Evolutionary conservation across 1,140 invertebrate genomes (phyloP).

Genomic region (Dufourea novaeangliae): DNA sequence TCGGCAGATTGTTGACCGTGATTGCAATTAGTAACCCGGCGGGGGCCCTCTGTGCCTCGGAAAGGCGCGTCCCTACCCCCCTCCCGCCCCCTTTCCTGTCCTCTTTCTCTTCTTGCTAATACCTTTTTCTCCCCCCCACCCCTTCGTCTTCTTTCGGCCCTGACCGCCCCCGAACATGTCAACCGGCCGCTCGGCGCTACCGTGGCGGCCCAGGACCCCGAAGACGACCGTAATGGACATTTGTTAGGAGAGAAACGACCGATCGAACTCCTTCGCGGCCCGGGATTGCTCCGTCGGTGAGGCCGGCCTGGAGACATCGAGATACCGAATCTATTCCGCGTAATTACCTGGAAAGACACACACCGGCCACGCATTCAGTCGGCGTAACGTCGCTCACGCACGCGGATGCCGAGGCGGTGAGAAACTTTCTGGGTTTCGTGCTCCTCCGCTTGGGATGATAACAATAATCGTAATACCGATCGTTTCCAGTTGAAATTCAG

Average conservation of each 20-base stretch:
- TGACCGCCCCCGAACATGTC: slow-evolving; percentile 70
- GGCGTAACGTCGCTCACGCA: slow-evolving; percentile 45
- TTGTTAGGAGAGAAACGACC: slow-evolving; percentile 67
- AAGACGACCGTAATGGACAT: slow-evolving; percentile 71
- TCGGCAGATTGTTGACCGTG: slow-evolving; percentile 67
- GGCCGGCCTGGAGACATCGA: slow-evolving; percentile 59
- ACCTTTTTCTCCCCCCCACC: slow-evolving; percentile 6
- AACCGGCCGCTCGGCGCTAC: slow-evolving; percentile 35
- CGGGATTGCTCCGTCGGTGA: slow-evolving; percentile 39
- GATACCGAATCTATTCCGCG: slow-evolving; percentile 73
- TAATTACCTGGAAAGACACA: slow-evolving; percentile 64
- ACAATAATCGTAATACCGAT: no score
- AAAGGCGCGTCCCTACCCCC: slow-evolving; percentile 41
- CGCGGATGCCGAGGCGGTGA: slow-evolving; percentile 1
- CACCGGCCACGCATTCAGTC: slow-evolving; percentile 34
- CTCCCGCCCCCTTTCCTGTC: slow-evolving; percentile 19
- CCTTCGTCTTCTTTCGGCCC: slow-evolving; percentile 47
- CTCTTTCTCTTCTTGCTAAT: slow-evolving; percentile 45
- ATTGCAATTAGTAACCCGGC: slow-evolving; percentile 75
- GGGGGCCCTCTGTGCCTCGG: slow-evolving; percentile 64
- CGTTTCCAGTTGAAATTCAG: no score
- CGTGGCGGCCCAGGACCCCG: slow-evolving; percentile 40
- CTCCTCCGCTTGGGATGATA: background rate
- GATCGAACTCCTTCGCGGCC: slow-evolving; percentile 43
- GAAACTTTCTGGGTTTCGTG: slow-evolving; percentile 9